These are phyloP conservation scores for Hirtodrosophila alboralis DNA, from an alignment of 2,888 invertebrate genomes.

Conservation along the genomic window DNA sequence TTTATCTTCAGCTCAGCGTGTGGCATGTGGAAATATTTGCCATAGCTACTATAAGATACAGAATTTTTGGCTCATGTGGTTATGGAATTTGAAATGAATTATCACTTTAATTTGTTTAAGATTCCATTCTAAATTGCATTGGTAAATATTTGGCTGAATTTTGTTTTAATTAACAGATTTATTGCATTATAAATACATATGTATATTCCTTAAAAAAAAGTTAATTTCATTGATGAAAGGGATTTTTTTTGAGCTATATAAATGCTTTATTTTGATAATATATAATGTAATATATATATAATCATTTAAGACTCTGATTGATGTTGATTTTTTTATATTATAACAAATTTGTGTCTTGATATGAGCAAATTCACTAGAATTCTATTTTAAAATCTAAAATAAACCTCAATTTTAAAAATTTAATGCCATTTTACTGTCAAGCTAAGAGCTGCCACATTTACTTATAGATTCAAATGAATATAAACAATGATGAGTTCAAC, in stretches of 20 bases:
- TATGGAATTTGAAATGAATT: slow-evolving; percentile 20
- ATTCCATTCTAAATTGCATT: not conserved
- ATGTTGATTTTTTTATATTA: no score
- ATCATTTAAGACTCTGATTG: no score
- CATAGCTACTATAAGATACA: slow-evolving; percentile 2
- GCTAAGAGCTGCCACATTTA: slow-evolving; percentile 20
- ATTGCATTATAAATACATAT: no score
- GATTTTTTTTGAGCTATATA: no score
- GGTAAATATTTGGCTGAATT: slow-evolving; percentile 10
- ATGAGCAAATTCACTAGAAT: no score
- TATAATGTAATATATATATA: no score
- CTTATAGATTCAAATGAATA: slow-evolving; percentile 14
- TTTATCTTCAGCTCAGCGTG: slow-evolving; percentile 21
- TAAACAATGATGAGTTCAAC: slow-evolving; percentile 29
- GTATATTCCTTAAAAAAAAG: no score
- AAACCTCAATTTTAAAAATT: slow-evolving; percentile 17
- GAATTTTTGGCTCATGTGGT: not conserved
- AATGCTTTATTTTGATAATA: no score
- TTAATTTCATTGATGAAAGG: no score
- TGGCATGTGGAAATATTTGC: slow-evolving; percentile 32
- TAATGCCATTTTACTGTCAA: slow-evolving; percentile 3
- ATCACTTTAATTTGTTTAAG: slow-evolving; percentile 27
- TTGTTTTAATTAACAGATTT: not conserved
- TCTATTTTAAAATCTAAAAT: not conserved
- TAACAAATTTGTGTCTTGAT: no score